A percentile compares a stretch with the other conserved stretches of the same genome.
phyloP scores from a whole-genome alignment of 2,113 vertebrate species.

The Periophthalmodon schlosseri region DNA sequence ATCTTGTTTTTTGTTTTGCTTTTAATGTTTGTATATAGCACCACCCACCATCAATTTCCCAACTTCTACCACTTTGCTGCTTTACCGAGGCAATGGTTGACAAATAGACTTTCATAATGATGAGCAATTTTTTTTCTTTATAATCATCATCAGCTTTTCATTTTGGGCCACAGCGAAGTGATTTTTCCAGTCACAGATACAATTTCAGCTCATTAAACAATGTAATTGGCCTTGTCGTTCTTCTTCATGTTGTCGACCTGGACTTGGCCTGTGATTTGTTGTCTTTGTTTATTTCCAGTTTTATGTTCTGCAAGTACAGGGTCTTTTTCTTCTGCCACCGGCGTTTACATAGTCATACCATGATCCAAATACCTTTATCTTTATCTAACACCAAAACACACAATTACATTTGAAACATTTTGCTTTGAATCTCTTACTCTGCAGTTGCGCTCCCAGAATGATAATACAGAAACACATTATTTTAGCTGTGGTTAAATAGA shows the following conservation, averaged over 20 bases:
- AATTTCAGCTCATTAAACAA: background rate
- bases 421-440: slow-evolving; percentile 64
- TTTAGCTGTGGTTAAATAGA: background rate
- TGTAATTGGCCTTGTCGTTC: slow-evolving; percentile 73
- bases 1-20: no score
- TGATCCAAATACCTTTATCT: slow-evolving; percentile 67
- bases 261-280: slow-evolving; percentile 61
- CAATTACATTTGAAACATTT: background rate
- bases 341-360: slow-evolving; percentile 80
- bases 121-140: slow-evolving; percentile 62
- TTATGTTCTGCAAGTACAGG: slow-evolving; percentile 68
- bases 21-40: no score
- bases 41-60: no score
- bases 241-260: slow-evolving; percentile 81
- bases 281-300: slow-evolving; percentile 63
- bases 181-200: slow-evolving; percentile 58
- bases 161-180: slow-evolving; percentile 72
- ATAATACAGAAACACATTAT: background rate
- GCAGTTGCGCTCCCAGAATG: slow-evolving; percentile 83
- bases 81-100: no score
- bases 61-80: no score
- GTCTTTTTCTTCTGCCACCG: slow-evolving; percentile 83
- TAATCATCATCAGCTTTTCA: slow-evolving; percentile 71
- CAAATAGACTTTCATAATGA: slow-evolving; percentile 32
- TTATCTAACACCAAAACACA: background rate